Conservation (phyloP, 1,140 invertebrate species). For the Lucilia sericata region DNA sequence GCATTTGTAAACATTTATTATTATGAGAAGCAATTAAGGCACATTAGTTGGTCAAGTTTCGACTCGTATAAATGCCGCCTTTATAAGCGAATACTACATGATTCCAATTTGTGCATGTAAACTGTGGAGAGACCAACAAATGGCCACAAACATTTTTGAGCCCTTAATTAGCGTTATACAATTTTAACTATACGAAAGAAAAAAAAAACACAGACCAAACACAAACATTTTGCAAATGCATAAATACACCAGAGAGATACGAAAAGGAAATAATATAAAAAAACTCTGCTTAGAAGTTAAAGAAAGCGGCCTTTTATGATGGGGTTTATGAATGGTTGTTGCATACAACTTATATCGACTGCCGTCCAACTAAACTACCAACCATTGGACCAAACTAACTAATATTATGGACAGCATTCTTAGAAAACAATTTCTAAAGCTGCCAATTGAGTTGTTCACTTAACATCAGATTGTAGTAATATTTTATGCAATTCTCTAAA, state of each 20-base stretch:
- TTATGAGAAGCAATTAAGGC: constrained; percentile 43
- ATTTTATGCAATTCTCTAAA: constrained; percentile 15
- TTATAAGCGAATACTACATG: neutral
- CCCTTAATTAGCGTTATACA: constrained; percentile 35
- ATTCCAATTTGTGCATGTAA: constrained; percentile 6
- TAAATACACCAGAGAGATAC: no score
- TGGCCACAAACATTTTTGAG: constrained; percentile 20
- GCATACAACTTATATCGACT: neutral
- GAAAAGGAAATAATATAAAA: neutral
- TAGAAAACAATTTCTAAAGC: constrained; percentile 38
- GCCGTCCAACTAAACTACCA: neutral
- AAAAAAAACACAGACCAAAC: no score
- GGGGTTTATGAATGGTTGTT: neutral
- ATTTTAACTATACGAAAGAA: constrained; percentile 17
- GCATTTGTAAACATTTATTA: constrained; percentile 29
- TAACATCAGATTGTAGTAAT: neutral
- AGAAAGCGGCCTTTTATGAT: neutral
- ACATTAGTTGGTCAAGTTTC: constrained; percentile 31
- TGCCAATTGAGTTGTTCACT: constrained; percentile 39
- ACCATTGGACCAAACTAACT: neutral
- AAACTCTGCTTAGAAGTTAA: neutral
- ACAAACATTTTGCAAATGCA: no score
- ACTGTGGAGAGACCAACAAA: neutral
- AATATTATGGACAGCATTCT: constrained; percentile 37
- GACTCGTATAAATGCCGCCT: neutral